Evolutionary conservation across 1,140 invertebrate genomes (phyloP).

Genomic region (Cyrtorhinus lividipennis): DNA sequence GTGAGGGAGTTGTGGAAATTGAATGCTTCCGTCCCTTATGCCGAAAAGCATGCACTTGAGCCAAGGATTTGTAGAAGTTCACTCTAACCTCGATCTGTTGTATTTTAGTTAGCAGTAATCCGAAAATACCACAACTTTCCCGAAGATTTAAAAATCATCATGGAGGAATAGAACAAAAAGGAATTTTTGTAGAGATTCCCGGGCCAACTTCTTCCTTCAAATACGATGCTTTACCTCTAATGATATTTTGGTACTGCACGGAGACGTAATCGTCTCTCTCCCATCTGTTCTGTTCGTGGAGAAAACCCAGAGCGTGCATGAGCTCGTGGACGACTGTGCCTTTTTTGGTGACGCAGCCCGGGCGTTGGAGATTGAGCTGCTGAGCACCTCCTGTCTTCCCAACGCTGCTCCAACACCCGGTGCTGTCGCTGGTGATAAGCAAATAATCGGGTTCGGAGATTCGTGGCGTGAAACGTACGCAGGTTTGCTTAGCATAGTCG

Average conservation of each 20-base stretch:
- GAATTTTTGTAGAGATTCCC: too few species aligned
- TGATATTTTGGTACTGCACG: conserved; percentile 58
- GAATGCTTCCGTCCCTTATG: too few species aligned
- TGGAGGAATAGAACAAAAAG: too few species aligned
- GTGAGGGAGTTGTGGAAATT: too few species aligned
- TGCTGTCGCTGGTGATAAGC: conserved; percentile 43
- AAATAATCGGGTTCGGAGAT: conserved; percentile 47
- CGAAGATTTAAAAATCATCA: too few species aligned
- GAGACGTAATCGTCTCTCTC: conserved; percentile 62
- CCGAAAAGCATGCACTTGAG: too few species aligned
- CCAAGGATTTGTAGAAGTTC: too few species aligned
- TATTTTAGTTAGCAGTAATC: too few species aligned
- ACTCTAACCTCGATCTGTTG: too few species aligned
- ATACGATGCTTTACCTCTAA: conserved; percentile 35
- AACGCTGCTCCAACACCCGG: conserved; percentile 55
- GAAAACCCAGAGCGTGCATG: conserved; percentile 70
- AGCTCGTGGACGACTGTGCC: conserved; percentile 71
- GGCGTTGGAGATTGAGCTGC: conserved; percentile 33
- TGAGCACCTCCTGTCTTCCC: conserved; percentile 38
- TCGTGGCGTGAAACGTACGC: conserved; percentile 50
- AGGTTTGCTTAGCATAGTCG: conserved; percentile 53
- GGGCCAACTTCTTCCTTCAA: too few species aligned
- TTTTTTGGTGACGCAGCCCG: conserved; percentile 28
- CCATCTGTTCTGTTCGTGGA: conserved; percentile 70
- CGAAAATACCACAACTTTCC: too few species aligned